These are phyloP conservation scores for Galaxias olidus DNA, from an alignment of 2,797 vertebrate species.

Conservation along the genomic window DNA sequence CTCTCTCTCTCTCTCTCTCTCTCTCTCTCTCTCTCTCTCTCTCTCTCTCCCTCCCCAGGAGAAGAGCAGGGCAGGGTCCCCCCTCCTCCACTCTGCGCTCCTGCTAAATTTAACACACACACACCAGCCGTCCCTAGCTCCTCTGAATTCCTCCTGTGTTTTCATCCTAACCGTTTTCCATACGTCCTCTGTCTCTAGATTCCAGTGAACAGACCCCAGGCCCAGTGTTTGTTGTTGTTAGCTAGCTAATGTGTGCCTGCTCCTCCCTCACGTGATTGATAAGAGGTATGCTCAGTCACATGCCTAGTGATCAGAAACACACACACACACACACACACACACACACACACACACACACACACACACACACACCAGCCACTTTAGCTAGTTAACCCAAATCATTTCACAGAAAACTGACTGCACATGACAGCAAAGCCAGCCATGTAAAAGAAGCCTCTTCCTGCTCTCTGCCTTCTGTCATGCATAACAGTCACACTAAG, in stretches of 20 bases:
- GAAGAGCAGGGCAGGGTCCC: no score
- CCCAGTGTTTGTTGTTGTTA: conserved; percentile 15
- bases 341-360: conserved; percentile 16
- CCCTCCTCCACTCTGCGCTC: not conserved
- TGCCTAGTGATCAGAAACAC: conserved; percentile 10
- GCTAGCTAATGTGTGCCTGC: conserved; percentile 29
- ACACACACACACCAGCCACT: conserved; percentile 24
- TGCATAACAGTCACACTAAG: no score
- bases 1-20: not conserved
- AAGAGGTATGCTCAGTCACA: conserved; percentile 44
- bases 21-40: no score
- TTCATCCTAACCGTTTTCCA: no score
- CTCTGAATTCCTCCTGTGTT: no score
- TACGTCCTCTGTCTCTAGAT: no score
- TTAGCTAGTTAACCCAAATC: conserved; percentile 49
- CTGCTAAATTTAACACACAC: not conserved
- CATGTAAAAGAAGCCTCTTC: conserved; percentile 1
- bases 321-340: conserved; percentile 13
- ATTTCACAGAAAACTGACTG: conserved; percentile 23
- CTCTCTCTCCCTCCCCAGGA: not conserved
- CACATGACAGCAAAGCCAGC: conserved; percentile 44
- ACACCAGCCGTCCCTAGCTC: no score
- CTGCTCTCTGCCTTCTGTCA: conserved; percentile 6
- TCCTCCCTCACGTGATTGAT: conserved; percentile 42
- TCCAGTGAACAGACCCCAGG: not conserved